These are phyloP conservation scores for Proteles cristata DNA, from an alignment of 2,113 vertebrate genomes.

Conservation along the genomic window DNA sequence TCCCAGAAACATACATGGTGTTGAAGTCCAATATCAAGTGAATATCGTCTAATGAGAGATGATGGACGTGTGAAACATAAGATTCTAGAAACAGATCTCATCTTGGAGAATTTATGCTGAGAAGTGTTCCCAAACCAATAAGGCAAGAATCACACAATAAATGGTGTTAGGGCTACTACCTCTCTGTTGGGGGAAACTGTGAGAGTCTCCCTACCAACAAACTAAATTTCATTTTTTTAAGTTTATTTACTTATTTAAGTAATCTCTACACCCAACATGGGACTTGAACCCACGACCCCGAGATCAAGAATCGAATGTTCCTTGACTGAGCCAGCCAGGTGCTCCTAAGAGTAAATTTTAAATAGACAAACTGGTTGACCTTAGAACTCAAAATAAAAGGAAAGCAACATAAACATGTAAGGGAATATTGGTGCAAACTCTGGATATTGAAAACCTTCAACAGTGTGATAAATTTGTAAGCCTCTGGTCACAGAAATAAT, in stretches of 20 bases:
- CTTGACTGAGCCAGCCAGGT: background rate
- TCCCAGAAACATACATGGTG: background rate
- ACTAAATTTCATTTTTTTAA: background rate
- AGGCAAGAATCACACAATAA: background rate
- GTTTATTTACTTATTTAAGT: background rate
- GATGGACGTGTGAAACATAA: background rate
- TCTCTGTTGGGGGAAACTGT: background rate
- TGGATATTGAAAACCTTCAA: background rate
- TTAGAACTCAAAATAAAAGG: background rate
- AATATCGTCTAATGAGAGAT: background rate
- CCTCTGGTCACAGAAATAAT: background rate
- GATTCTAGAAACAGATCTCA: background rate
- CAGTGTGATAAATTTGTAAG: background rate
- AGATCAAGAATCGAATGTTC: background rate
- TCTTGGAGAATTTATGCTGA: background rate
- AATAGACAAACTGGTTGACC: background rate
- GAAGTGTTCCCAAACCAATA: background rate
- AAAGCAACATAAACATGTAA: constrained; percentile 38
- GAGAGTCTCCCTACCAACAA: background rate
- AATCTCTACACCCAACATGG: background rate
- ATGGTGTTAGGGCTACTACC: background rate
- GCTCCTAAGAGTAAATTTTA: background rate
- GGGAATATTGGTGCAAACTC: background rate
- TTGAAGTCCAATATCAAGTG: background rate
- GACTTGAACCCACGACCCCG: background rate